Conservation (phyloP, 2,113 vertebrate species). For the Ramphastos sulfuratus region DNA sequence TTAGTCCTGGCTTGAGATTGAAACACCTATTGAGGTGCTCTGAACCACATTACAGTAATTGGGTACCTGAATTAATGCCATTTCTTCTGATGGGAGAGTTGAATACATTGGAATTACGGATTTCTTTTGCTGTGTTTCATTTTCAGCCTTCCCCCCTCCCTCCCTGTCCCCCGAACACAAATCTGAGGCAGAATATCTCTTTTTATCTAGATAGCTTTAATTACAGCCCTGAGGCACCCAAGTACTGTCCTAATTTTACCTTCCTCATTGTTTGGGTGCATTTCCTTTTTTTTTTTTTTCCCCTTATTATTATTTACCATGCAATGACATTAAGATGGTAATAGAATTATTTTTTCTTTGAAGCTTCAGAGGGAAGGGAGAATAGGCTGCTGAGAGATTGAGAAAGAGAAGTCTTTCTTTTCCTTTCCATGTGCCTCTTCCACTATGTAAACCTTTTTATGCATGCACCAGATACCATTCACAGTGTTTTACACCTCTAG, state of each 20-base stretch:
- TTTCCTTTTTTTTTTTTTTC: background rate
- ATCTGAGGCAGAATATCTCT: slow-evolving; percentile 59
- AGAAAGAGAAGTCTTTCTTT: background rate
- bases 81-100: slow-evolving; percentile 70
- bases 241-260: slow-evolving; percentile 63
- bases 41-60: slow-evolving; percentile 91
- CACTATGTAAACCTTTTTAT: slow-evolving; percentile 40
- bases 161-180: slow-evolving; percentile 31
- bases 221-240: slow-evolving; percentile 57
- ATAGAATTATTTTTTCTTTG: background rate
- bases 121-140: slow-evolving; percentile 65
- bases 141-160: background rate
- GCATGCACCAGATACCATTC: slow-evolving; percentile 30
- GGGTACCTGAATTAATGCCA: slow-evolving; percentile 83
- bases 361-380: background rate
- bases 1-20: slow-evolving; percentile 82
- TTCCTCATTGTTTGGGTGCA: slow-evolving; percentile 52
- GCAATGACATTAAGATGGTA: background rate
- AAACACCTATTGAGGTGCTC: slow-evolving; percentile 84
- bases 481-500: slow-evolving; percentile 39
- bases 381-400: background rate
- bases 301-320: slow-evolving; percentile 39
- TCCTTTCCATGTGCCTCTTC: background rate
- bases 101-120: slow-evolving; percentile 67
- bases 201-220: slow-evolving; percentile 70